Conservation (phyloP, 2,797 vertebrate genomes). For the Danionella dracula region DNA sequence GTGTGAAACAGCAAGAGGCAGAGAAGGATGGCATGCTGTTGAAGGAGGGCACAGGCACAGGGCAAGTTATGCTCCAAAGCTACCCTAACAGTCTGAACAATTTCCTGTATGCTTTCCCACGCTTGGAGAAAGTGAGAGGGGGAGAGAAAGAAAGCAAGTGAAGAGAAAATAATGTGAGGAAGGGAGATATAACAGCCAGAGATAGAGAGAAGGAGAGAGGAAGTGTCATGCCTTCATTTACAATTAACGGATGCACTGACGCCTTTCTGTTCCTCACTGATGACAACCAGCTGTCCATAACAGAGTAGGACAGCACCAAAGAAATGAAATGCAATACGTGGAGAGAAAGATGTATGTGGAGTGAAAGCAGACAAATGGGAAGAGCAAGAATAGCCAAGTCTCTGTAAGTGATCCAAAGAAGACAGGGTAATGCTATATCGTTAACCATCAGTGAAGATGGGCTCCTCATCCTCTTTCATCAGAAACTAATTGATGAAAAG, state of each 20-base stretch:
- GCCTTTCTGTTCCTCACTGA: constrained; percentile 29
- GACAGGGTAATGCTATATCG: constrained; percentile 14
- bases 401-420: not conserved
- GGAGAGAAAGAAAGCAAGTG: not conserved
- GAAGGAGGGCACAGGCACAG: constrained; percentile 42
- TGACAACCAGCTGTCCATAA: constrained; percentile 32
- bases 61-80: constrained; percentile 36
- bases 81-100: constrained; percentile 38
- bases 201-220: constrained; percentile 1
- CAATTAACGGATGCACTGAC: constrained; percentile 19
- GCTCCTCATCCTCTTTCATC: constrained; percentile 7
- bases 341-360: not conserved
- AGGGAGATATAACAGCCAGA: constrained; percentile 3
- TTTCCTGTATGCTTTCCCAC: constrained; percentile 50
- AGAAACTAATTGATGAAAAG: constrained; percentile 27
- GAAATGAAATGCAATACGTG: not conserved
- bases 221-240: constrained; percentile 34
- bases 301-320: not conserved
- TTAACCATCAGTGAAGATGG: constrained; percentile 1
- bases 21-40: constrained; percentile 16
- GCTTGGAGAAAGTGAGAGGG: constrained; percentile 20
- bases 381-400: not conserved
- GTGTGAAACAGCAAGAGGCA: not conserved
- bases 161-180: constrained; percentile 15
- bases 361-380: not conserved